Conservation (phyloP, 2,888 invertebrate genomes). For the Lithophane leautieri region DNA sequence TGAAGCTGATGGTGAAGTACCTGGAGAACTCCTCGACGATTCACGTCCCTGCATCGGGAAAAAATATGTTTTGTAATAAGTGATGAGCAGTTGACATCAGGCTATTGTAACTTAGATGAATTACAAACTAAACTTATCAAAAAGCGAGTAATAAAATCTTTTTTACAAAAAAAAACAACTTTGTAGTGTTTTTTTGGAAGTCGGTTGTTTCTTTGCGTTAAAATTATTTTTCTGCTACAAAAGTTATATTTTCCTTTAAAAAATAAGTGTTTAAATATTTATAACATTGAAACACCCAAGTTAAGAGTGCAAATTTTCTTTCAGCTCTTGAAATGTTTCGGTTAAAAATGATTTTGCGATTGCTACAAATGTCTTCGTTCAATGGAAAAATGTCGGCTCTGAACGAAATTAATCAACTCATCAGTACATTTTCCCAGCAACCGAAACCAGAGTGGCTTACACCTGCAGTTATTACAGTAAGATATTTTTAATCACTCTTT, state of each 20-base stretch:
- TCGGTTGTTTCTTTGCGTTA: too few species aligned
- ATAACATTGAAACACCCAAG: neutral
- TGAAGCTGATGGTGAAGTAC: too few species aligned
- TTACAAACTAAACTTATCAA: too few species aligned
- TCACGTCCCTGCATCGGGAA: too few species aligned
- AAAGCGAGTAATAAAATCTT: too few species aligned
- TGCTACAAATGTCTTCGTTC: constrained; percentile 98
- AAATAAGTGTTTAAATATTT: neutral
- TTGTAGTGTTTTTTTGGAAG: too few species aligned
- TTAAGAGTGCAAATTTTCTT: constrained; percentile 52
- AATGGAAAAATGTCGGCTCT: constrained; percentile 99
- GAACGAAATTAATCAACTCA: constrained; percentile 99
- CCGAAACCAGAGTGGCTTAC: constrained; percentile 98
- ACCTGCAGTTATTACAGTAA: constrained; percentile 97
- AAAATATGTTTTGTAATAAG: too few species aligned
- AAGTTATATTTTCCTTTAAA: neutral
- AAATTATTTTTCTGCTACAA: neutral
- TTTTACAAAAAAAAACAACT: too few species aligned
- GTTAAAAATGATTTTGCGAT: constrained; percentile 97
- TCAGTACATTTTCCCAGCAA: constrained; percentile 97
- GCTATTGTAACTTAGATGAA: too few species aligned
- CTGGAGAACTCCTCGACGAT: too few species aligned
- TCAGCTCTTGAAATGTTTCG: constrained; percentile 97
- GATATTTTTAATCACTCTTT: constrained; percentile 67
- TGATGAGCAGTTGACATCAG: too few species aligned